Percentiles rank a stretch among this genome's conserved stretches.
Conservation (phyloP, 1,140 invertebrate species). For the Vanessa tameamea region DNA sequence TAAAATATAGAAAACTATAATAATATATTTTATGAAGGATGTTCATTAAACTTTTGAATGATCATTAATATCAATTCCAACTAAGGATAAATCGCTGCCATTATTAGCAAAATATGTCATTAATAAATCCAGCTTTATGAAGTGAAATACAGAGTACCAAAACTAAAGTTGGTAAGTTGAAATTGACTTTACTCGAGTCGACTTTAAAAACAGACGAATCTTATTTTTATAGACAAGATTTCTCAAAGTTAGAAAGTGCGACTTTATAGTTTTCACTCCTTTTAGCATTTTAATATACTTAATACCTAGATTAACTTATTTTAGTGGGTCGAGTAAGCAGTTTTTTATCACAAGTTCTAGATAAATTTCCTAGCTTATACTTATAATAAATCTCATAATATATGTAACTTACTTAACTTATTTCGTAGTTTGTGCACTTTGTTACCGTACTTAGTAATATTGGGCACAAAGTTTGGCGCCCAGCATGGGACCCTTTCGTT, state of each 20-base stretch:
- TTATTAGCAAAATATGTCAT: constrained; percentile 5
- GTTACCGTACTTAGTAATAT: background rate
- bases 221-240: constrained; percentile 19
- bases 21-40: background rate
- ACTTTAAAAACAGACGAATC: constrained; percentile 12
- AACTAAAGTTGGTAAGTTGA: constrained; percentile 1
- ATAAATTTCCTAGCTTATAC: background rate
- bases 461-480: background rate
- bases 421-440: background rate
- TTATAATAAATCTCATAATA: no score
- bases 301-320: background rate
- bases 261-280: background rate
- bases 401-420: background rate
- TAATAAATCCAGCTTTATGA: constrained; percentile 10
- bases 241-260: background rate
- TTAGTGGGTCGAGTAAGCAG: background rate
- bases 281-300: constrained; percentile 1
- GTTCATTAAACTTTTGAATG: background rate
- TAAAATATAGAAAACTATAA: background rate
- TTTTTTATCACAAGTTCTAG: background rate
- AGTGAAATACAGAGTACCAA: background rate
- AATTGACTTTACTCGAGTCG: constrained; percentile 3
- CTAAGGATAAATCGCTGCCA: constrained; percentile 3
- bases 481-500: background rate
- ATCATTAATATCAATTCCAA: constrained; percentile 5